Evolutionary conservation across 2,888 invertebrate species (phyloP), one percentile per base, ranked within the genome.

Genomic region (Acrobasis repandana): DNA sequence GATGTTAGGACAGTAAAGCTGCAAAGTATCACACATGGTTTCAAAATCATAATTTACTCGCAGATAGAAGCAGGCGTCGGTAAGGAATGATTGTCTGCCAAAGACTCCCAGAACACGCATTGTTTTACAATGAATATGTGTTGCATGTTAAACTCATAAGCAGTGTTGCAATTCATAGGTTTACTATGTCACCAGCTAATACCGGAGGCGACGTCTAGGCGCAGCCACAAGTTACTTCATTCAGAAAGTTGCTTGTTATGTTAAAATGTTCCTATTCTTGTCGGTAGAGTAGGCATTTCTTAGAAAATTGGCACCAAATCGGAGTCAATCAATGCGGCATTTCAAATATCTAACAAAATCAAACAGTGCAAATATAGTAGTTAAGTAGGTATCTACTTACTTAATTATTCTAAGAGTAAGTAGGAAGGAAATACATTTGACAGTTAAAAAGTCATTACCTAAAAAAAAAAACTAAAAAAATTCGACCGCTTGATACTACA

Each of bases 51-150:
- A 76, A 83, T 82, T 79, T 77, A 5, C 28, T 28, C 28, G 28
- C 4, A 82, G 76, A 80, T 82, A 79, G 11, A 11, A 4, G 18
- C 36, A n/a, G 4, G 20, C 33, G 58, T 36, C 58, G 50, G 36
- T 58, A 70, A 70, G 82, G 79, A 82, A 73, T 77, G 69, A 82
- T 79, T 83, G 80, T 82, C 77, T 73, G 72, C 73, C 75, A 75
- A 74, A 66, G 71, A 78, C 88, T 89, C 88, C 83, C 87, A 88
- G 84, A 82, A 74, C 71, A 71, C 67, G 76, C 83, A 87, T 87
- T 88, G 88, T 88, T 75, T 78, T 72, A 72, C 68, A 74, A 67
- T 65, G 72, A 78, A 76, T 79, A 82, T 77, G 76, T 78, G 77
- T 77, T 71, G 73, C 76, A 80, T 80, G 85, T 78, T 85, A 88